Evolutionary conservation across 2,113 vertebrate genomes (phyloP).

Genomic region (Epinephelus moara): DNA sequence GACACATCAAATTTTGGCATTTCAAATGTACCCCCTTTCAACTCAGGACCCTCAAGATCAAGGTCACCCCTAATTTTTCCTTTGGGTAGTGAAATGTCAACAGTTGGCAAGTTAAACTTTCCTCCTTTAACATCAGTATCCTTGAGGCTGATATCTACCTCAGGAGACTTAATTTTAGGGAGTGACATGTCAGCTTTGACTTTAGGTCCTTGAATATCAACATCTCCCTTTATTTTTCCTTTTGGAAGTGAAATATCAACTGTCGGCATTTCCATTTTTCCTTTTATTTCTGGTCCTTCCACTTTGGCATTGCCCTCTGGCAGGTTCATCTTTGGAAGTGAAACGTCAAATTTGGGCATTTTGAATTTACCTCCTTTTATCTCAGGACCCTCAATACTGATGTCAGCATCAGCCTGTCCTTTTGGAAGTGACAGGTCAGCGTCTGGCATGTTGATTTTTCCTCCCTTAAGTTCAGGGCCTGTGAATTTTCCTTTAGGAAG

Average conservation of each 20-base stretch:
- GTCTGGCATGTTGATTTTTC: conserved; percentile 54
- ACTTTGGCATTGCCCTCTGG: conserved; percentile 35
- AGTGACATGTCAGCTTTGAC: conserved; percentile 70
- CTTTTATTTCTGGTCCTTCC: conserved; percentile 53
- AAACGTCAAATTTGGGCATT: conserved; percentile 66
- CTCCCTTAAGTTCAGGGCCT: conserved; percentile 47
- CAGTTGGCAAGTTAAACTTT: conserved; percentile 67
- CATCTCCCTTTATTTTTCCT: conserved; percentile 37
- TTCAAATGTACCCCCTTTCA: conserved; percentile 62
- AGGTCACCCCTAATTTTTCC: conserved; percentile 55
- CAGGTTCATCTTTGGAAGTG: conserved; percentile 55
- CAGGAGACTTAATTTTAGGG: conserved; percentile 58
- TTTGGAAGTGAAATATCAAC: conserved; percentile 65
- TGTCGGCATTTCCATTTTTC: conserved; percentile 36
- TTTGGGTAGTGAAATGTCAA: conserved; percentile 75
- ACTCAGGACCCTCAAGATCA: conserved; percentile 33
- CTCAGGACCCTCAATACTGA: conserved; percentile 40
- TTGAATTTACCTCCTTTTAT: conserved; percentile 65
- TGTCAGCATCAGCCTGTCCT: conserved; percentile 37
- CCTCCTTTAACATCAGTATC: conserved; percentile 44
- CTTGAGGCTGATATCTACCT: conserved; percentile 19
- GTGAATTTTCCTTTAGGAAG: conserved; percentile 5
- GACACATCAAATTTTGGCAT: conserved; percentile 65
- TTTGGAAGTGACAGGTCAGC: conserved; percentile 60
- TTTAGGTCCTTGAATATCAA: conserved; percentile 58